Percentiles rank a stretch among this genome's conserved stretches.
Evolutionary conservation across 2,888 invertebrate species (phyloP).

Genomic region (Tinea pellionella): DNA sequence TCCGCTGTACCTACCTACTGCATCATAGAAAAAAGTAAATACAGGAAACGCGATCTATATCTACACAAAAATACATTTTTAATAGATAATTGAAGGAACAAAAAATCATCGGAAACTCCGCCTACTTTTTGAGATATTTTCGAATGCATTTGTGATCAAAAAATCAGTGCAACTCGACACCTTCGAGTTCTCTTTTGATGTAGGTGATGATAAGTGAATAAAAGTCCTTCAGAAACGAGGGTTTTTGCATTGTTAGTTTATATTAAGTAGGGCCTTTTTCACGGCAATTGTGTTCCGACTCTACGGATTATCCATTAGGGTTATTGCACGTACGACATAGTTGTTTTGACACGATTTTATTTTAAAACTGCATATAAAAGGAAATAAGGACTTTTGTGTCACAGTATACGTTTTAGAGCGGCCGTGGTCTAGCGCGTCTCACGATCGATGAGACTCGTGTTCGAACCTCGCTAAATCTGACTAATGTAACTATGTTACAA

Average conservation of each 20-base stretch:
- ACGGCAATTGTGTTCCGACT: slow-evolving; percentile 57
- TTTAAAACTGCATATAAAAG: no score
- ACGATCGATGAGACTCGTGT: no score
- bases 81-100: neutral
- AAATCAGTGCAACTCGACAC: neutral
- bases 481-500: no score
- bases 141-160: neutral
- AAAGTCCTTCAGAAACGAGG: no score
- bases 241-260: neutral
- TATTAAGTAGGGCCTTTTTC: slow-evolving; percentile 35
- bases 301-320: slow-evolving; percentile 44
- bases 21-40: no score
- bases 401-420: no score
- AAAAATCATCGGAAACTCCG: neutral
- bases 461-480: no score
- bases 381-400: no score
- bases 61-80: neutral
- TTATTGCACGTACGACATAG: slow-evolving; percentile 27
- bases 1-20: no score
- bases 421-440: no score
- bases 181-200: neutral
- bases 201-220: neutral
- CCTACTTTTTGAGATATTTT: neutral
- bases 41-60: neutral
- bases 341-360: no score